These are phyloP conservation scores for Pachyramphus minor DNA, from an alignment of 2,113 vertebrate species.

Conservation along the genomic window DNA sequence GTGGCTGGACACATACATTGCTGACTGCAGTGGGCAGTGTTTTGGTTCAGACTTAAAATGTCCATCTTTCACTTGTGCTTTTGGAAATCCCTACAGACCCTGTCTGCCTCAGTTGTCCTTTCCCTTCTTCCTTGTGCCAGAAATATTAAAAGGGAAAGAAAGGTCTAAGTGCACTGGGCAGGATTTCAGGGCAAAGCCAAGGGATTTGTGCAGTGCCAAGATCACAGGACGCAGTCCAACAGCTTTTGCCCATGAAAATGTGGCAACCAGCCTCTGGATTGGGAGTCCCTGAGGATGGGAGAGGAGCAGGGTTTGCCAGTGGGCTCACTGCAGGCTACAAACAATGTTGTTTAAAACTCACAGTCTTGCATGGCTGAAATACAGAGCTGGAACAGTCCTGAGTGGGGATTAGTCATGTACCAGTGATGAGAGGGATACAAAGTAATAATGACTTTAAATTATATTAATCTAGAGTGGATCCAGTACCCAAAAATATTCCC, in stretches of 20 bases:
- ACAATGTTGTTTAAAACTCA: not conserved
- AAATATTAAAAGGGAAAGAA: not conserved
- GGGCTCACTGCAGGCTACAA: not conserved
- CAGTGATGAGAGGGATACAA: not conserved
- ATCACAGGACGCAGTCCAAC: fast-evolving
- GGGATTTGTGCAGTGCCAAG: not conserved
- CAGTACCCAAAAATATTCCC: not conserved
- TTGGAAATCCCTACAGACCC: not conserved
- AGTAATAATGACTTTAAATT: not conserved
- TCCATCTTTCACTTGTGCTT: not conserved
- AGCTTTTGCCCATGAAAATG: not conserved
- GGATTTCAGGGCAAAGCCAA: not conserved
- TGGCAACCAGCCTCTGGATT: not conserved
- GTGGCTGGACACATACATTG: not conserved
- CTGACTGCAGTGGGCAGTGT: not conserved
- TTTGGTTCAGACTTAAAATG: not conserved
- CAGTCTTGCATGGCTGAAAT: not conserved
- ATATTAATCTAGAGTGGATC: not conserved
- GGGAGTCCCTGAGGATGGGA: not conserved
- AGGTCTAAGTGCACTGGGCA: not conserved
- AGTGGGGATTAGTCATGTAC: not conserved
- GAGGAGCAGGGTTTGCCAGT: not conserved
- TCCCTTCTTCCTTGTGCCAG: not conserved
- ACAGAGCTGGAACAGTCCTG: not conserved
- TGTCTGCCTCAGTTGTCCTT: not conserved